Evolutionary conservation across 2,797 vertebrate genomes (phyloP), one percentile per base, ranked within the genome.

Genomic region (Mallotus villosus): DNA sequence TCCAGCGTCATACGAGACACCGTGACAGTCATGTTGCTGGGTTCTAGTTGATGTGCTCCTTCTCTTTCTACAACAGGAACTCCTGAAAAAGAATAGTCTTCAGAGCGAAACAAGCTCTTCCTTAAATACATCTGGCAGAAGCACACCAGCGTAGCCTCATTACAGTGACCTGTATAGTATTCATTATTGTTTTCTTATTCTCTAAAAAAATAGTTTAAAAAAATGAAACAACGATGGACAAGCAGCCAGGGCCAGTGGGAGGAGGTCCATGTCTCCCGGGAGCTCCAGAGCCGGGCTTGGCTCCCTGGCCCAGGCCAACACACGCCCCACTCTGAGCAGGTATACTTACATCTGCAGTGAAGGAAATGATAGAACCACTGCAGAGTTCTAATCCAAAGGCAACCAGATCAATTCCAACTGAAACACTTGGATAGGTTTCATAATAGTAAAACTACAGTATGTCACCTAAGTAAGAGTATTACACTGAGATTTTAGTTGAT

Each of bases 401-500:
- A 92, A 87, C 82, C 83, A 55, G 67, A 82, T 71, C 74, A 67
- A 67, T 77, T 79, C 81, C 74, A 68, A 65, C 74, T 73, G 74
- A 75, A 76, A 77, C 85, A 74, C 73, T 73, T 72, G 55, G 29
- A 81, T 65, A 66, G 68, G 77, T 79, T 84, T 78, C 79, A 87
- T 88, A 87, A 82, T 68, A 90, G 86, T 90, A 89, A 88, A 91
- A 91, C 94, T 92, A 86, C 46, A 86, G 92, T 92, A 75, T 67
- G 92, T 91, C 92, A 92, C 91, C 92, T 94, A 90, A 91, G 91
- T 88, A 91, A 89, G 86, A 90, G 89, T 91, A 89, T 91, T 95
- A 96, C 93, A 95, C 94, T 95, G 93, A 92, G 89, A 84, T 81
- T 80, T 92, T 71, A 85, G 91, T 87, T 81, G 83, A 89, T 76